Evolutionary conservation across 1,140 invertebrate genomes (phyloP).

Genomic region (Ips nitidus): DNA sequence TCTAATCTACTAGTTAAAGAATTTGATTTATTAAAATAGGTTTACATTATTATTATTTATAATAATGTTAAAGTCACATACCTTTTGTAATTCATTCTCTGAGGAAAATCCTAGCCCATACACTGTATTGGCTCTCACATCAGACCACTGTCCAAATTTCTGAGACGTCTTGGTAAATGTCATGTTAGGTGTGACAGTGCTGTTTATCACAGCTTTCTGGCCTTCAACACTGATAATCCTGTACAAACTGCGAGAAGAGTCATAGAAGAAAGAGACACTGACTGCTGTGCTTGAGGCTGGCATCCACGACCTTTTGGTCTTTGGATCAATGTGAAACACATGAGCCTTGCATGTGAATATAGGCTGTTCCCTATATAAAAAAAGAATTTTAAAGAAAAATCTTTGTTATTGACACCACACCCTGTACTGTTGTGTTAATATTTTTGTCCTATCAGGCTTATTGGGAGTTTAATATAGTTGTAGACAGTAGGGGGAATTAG

Average conservation of each 20-base stretch:
- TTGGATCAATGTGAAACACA: constrained; percentile 98
- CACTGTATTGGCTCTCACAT: constrained; percentile 94
- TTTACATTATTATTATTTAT: no score
- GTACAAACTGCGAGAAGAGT: constrained; percentile 93
- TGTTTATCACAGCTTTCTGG: constrained; percentile 97
- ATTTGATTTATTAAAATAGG: no score
- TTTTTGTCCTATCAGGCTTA: neutral
- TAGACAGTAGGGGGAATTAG: neutral
- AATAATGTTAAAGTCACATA: constrained; percentile 45
- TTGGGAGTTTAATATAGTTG: neutral
- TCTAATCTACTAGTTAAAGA: no score
- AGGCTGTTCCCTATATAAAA: constrained; percentile 85
- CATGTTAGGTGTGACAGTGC: constrained; percentile 96
- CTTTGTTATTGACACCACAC: neutral
- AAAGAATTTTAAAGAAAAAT: neutral
- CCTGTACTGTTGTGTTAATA: neutral
- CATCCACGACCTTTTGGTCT: constrained; percentile 98
- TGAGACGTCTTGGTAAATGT: constrained; percentile 98
- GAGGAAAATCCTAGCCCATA: constrained; percentile 96
- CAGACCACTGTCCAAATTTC: constrained; percentile 99
- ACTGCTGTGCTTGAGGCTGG: constrained; percentile 94
- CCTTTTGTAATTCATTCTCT: constrained; percentile 92
- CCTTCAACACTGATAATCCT: constrained; percentile 97
- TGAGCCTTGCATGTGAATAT: constrained; percentile 98
- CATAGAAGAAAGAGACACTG: constrained; percentile 96